phyloP scores from a whole-genome alignment of 2,113 vertebrate species.

The Paraplagusia blochii region DNA sequence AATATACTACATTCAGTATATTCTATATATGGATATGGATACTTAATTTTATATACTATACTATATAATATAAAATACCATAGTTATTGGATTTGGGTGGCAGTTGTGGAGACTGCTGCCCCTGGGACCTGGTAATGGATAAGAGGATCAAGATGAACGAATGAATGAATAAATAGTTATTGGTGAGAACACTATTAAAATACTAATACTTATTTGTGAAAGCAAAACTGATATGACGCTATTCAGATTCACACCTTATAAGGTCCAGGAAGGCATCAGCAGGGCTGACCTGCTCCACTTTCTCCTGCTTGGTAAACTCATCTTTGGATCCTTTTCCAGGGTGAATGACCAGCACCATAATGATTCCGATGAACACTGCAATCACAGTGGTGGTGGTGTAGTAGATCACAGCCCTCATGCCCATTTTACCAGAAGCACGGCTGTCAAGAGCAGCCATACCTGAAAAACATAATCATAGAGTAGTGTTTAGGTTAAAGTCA shows the following conservation, averaged over 20 bases:
- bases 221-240: neutral
- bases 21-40: too few relatives aligned
- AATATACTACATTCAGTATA: too few relatives aligned
- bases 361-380: constrained; percentile 92
- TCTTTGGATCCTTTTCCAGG: constrained; percentile 92
- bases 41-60: too few relatives aligned
- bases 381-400: constrained; percentile 95
- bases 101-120: too few relatives aligned
- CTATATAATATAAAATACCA: too few relatives aligned
- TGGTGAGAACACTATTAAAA: too few relatives aligned
- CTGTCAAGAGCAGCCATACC: constrained; percentile 95
- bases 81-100: too few relatives aligned
- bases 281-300: constrained; percentile 86
- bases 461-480: constrained; percentile 42
- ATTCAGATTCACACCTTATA: constrained; percentile 82
- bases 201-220: too few relatives aligned
- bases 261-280: constrained; percentile 96
- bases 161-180: too few relatives aligned
- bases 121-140: too few relatives aligned
- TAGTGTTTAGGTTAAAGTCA: too few relatives aligned
- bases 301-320: constrained; percentile 84
- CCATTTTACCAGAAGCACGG: constrained; percentile 95
- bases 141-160: too few relatives aligned
- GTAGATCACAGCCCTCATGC: constrained; percentile 90
- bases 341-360: constrained; percentile 95